Evolutionary conservation across 2,113 vertebrate species (phyloP).

Genomic region (Pycnonotus jocosus): DNA sequence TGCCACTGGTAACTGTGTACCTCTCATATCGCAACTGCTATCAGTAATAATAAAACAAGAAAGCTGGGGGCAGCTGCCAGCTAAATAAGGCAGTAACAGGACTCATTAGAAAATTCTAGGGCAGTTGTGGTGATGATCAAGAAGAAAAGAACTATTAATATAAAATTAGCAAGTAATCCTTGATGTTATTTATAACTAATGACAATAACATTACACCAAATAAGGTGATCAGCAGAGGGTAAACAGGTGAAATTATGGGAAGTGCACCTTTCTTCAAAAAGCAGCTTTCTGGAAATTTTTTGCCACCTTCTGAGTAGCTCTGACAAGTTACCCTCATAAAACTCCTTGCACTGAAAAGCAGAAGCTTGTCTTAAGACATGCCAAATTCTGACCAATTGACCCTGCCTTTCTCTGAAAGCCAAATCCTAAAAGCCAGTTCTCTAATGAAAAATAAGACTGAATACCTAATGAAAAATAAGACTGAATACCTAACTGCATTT

Average conservation of each 20-base stretch:
- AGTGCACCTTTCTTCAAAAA: not conserved
- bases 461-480: not conserved
- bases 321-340: not conserved
- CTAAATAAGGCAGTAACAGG: not conserved
- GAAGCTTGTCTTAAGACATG: not conserved
- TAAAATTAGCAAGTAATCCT: not conserved
- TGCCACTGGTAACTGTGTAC: not conserved
- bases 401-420: not conserved
- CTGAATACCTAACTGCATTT: not conserved
- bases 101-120: not conserved
- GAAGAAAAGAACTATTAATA: not conserved
- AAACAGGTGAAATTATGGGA: not conserved
- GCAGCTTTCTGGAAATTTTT: not conserved
- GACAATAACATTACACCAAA: not conserved
- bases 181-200: not conserved
- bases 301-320: not conserved
- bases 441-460: not conserved
- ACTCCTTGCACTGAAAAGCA: not conserved
- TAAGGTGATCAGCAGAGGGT: not conserved
- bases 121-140: not conserved
- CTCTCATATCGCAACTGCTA: not conserved
- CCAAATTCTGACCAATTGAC: not conserved
- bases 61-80: not conserved
- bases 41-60: not conserved
- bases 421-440: not conserved